Evolutionary conservation across 2,888 invertebrate species (phyloP).

Genomic region (Holacanthella duospinosa): DNA sequence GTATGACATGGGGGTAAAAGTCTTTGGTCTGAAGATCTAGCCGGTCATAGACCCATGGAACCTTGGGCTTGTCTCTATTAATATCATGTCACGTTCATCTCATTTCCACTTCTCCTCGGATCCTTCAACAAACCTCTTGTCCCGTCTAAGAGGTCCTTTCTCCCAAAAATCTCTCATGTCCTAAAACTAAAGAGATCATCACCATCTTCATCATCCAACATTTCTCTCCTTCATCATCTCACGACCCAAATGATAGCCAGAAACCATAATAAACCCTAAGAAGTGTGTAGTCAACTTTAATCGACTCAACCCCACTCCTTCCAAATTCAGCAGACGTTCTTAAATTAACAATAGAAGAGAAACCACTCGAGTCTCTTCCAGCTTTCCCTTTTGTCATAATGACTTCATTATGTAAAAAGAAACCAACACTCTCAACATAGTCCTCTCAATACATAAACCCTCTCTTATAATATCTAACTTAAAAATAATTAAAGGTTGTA

Average conservation of each 20-base stretch:
- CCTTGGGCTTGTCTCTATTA: constrained; percentile 1
- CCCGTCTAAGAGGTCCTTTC: neutral
- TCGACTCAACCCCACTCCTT: neutral
- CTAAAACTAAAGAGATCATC: constrained; percentile 6
- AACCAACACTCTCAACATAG: neutral
- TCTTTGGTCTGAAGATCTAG: neutral
- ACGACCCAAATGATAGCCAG: neutral
- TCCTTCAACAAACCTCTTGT: neutral
- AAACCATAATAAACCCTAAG: neutral
- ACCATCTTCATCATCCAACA: constrained; percentile 9
- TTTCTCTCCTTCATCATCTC: neutral
- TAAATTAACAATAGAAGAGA: neutral
- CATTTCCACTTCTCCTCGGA: too few species aligned
- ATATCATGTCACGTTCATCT: constrained; percentile 26
- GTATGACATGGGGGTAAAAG: neutral
- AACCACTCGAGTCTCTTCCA: constrained; percentile 1
- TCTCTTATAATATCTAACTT: too few species aligned
- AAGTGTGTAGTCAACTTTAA: neutral
- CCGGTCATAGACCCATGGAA: neutral
- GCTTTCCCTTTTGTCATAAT: neutral
- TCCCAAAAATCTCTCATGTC: neutral
- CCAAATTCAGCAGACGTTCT: too few species aligned
- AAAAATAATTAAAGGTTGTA: too few species aligned
- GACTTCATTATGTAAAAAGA: neutral
- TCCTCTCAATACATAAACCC: too few species aligned